Base-by-base conservation (phyloP, 2,888 invertebrate genomes). In the Chymomyza procnemis region DNA sequence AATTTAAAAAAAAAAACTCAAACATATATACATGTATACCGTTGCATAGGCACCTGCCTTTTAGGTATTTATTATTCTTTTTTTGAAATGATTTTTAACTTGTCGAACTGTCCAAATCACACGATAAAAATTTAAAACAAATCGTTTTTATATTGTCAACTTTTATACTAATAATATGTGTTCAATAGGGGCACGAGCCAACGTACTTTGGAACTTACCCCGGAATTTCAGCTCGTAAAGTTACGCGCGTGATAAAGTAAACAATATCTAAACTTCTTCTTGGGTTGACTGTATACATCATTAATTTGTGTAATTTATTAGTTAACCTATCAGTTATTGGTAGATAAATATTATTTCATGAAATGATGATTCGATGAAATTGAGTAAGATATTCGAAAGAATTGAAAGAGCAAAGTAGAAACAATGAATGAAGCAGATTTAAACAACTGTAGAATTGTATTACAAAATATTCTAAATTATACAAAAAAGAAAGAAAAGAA, bases 111-210 rank as follows among this genome's bases (percentile, higher is more conserved):
- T 26, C n/a, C n/a, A 26, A 14, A 14, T 26, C 16, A 56, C 18
- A 19, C 54, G 54, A 54, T 54, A 54, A 54, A 54, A 54, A 18
- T 18, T 18, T 54, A 54, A 54, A 54, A 54, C 21, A 54, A 54
- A 54, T 21, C 54, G 54, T 18, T 16, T 54, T 18, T 21, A 48
- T 18, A 6, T 22, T 21, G 8, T 18, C 18, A 54, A 16, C 4
- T 48, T 54, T 21, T 54, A 21, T 21, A 21, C 9, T 54, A 14
- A 14, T 21, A 8, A 21, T 54, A 21, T 21, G 22, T 54, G 4
- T 21, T 19, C 22, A 3, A 54, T 57, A 55, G 63, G 67, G 50
- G 64, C 74, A 70, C 76, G 70, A 69, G 73, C 60, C 76, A 56
- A 58, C 47, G 6, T 66, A 66, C 50, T 16, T n/a, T 14, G 8